Evolutionary conservation across 1,140 invertebrate genomes (phyloP), one percentile per base, ranked within the genome.

Genomic region (Drosophila mauritiana): DNA sequence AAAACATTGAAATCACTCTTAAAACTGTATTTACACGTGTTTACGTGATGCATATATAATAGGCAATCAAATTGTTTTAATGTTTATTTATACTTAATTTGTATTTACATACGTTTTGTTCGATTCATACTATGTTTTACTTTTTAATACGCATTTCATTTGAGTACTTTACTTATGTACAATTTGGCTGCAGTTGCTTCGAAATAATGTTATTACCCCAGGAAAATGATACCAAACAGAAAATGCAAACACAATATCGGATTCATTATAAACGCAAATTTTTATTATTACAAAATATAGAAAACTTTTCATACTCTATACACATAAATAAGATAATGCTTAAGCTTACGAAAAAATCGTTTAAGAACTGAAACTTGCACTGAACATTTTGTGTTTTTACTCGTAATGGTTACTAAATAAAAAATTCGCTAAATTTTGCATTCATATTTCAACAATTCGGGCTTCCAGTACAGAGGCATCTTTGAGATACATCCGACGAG

Each of bases 281-380:
- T 88, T 89, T 89, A 85, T 90, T 90, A 81, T 85, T 90, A 90
- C 73, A 83, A 90, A 90, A 85, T 85, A 90, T 89, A 85, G 64
- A 90, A 81, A 90, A 85, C 67, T 73, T 62, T 83, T 90, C 62
- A 73, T 80, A 79, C 61, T 76, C 77, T 90, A 76, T 78, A 81
- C 81, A 80, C 77, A 89, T 90, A 83, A 89, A 89, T 89, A 90
- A 89, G 80, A 75, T 80, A 89, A 89, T 84, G 78, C 85, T 89
- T 89, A 86, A 42, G 52, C 80, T 80, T 70, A 70, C 5, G 68
- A 82, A 59, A 59, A 86, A 80, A 79, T 86, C 54, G 80, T 84
- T 84, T 76, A 79, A 83, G 40, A 86, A 86, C 82, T 81, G 78
- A 86, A 89, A 83, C 84, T 89, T 89, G 84, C 84, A 89, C 84